A percentile compares a stretch with the other conserved stretches of the same genome.
These are phyloP conservation scores for Pollenia amentaria DNA, from an alignment of 2,888 invertebrate genomes.

Conservation along the genomic window DNA sequence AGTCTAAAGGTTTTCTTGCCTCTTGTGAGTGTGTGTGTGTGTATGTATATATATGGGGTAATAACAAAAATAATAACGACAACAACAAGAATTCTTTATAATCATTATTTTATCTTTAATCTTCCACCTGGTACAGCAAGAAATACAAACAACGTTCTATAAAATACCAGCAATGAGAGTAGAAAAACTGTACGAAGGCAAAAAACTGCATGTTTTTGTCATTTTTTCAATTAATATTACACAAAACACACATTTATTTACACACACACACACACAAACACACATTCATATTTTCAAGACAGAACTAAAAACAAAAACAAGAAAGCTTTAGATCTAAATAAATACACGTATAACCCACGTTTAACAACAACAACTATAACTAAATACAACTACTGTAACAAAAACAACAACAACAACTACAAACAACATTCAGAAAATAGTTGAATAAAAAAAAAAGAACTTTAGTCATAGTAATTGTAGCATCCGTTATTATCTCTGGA, in stretches of 20 bases:
- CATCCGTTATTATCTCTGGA: slow-evolving; percentile 41
- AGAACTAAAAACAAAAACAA: not conserved
- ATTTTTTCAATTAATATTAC: slow-evolving; percentile 73
- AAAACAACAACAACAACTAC: not conserved
- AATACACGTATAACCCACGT: slow-evolving; percentile 34
- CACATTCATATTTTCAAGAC: not conserved
- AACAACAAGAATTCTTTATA: slow-evolving; percentile 58
- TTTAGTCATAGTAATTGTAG: slow-evolving; percentile 56
- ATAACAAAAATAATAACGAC: slow-evolving; percentile 30
- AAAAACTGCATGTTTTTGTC: slow-evolving; percentile 69
- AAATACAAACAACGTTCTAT: slow-evolving; percentile 44
- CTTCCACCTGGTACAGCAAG: slow-evolving; percentile 71
- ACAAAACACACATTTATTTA: slow-evolving; percentile 40
- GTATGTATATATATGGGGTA: not conserved
- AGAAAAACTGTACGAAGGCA: slow-evolving; percentile 14
- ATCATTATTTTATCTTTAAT: slow-evolving; percentile 74
- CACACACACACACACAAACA: slow-evolving; percentile 16
- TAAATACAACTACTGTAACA: slow-evolving; percentile 23
- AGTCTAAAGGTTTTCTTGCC: slow-evolving; percentile 59
- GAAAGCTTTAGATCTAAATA: slow-evolving; percentile 26
- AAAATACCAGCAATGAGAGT: slow-evolving; percentile 36
- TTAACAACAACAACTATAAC: slow-evolving; percentile 53
- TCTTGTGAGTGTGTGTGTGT: not conserved
- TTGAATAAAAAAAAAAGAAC: slow-evolving; percentile 15
- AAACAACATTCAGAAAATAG: not conserved